Percentiles rank a stretch among this genome's conserved stretches.
Evolutionary conservation across 1,140 invertebrate genomes (phyloP).

Genomic region (Drosophila ambigua): DNA sequence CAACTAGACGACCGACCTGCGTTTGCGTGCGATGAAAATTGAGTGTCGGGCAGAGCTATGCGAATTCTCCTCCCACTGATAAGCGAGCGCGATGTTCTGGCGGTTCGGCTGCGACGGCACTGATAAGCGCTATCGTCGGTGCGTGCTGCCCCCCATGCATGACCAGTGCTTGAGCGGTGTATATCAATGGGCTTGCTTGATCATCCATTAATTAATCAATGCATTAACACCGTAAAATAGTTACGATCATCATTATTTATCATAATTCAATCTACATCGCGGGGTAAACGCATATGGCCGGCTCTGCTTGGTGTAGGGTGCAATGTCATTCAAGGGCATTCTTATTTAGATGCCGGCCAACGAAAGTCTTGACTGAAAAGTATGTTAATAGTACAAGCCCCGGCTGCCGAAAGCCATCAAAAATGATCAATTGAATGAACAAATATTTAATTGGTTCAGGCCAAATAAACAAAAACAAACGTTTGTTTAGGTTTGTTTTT

Average conservation of each 20-base stretch:
- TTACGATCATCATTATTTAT: conserved; percentile 1
- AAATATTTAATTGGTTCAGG: background rate
- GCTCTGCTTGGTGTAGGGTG: conserved; percentile 53
- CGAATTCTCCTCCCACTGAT: conserved; percentile 57
- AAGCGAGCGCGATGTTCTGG: conserved; percentile 26
- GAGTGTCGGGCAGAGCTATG: conserved; percentile 45
- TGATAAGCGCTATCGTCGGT: conserved; percentile 64
- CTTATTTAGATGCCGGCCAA: conserved; percentile 44
- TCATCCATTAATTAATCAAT: background rate
- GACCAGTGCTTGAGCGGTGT: conserved; percentile 5
- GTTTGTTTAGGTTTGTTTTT: conserved; percentile 49
- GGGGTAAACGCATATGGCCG: background rate
- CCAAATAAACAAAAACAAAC: background rate
- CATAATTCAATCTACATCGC: background rate
- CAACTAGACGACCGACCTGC: conserved; percentile 49
- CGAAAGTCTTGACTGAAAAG: conserved; percentile 9
- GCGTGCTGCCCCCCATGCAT: conserved; percentile 18
- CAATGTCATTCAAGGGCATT: conserved; percentile 80
- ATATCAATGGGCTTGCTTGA: background rate
- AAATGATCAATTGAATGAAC: conserved; percentile 2
- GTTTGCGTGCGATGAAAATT: conserved; percentile 63
- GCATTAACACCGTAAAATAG: background rate
- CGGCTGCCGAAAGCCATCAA: background rate
- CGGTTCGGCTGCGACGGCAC: conserved; percentile 39
- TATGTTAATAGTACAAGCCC: conserved; percentile 1